Conservation (phyloP, 2,797 vertebrate genomes). For the Aphelocoma californica region DNA sequence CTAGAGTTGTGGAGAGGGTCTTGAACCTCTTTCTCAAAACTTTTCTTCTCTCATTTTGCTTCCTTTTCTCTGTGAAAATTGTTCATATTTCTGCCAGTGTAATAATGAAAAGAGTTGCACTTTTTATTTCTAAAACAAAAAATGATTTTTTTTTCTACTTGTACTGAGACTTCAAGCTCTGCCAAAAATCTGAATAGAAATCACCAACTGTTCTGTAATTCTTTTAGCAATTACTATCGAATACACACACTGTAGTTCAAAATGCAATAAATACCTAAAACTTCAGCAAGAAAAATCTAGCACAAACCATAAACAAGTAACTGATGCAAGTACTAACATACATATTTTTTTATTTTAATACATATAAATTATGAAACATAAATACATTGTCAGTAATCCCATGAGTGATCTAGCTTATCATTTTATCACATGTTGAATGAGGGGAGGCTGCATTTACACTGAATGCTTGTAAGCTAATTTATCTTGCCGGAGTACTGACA, state of each 20-base stretch:
- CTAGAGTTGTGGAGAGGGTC: not conserved
- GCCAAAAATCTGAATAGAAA: conserved; percentile 53
- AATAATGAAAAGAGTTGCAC: not conserved
- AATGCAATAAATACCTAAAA: conserved; percentile 33
- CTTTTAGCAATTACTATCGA: conserved; percentile 57
- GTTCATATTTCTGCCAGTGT: not conserved
- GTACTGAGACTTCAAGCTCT: conserved; percentile 22
- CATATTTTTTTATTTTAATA: conserved; percentile 20
- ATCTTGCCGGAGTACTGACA: not conserved
- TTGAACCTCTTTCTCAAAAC: not conserved
- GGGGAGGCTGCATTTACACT: not conserved
- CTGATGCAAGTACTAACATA: conserved; percentile 7
- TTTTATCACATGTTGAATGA: conserved; percentile 29
- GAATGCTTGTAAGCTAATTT: conserved; percentile 19
- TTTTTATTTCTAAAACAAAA: conserved; percentile 3
- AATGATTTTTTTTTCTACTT: not conserved
- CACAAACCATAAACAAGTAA: conserved; percentile 41
- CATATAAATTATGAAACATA: conserved; percentile 43
- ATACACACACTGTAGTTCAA: conserved; percentile 39
- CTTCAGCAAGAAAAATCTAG: conserved; percentile 38
- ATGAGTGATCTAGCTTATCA: conserved; percentile 19
- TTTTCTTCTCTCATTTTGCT: not conserved
- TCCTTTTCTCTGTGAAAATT: not conserved
- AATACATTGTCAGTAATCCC: conserved; percentile 6
- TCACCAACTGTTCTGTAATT: conserved; percentile 58